Conservation (phyloP, 2,113 vertebrate genomes). For the Gadus chalcogrammus region DNA sequence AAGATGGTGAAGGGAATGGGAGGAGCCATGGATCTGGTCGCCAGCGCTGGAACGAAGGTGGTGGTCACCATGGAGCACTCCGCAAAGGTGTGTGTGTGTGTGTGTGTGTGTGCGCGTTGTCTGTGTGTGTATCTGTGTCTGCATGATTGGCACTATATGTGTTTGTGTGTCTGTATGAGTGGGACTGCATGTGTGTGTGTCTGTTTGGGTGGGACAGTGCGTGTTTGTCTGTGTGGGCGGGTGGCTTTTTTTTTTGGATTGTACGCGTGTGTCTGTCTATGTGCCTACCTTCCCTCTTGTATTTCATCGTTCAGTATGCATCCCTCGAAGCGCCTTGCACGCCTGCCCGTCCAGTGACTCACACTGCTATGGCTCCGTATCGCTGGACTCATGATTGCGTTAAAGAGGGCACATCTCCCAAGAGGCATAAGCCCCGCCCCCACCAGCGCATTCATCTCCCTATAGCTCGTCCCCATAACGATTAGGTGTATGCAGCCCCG, state of each 20-base stretch:
- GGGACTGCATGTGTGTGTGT: background rate
- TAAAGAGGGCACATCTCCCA: no score
- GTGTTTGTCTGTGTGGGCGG: background rate
- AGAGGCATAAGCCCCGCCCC: no score
- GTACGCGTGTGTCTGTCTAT: slow-evolving; percentile 12
- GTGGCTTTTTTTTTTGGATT: background rate
- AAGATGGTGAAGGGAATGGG: slow-evolving; percentile 99
- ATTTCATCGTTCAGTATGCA: no score
- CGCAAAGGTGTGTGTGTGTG: slow-evolving; percentile 81
- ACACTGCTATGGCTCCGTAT: no score
- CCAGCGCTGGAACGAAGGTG: slow-evolving; percentile 91
- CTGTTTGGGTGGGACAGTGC: background rate
- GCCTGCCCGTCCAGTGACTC: no score
- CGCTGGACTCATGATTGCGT: no score
- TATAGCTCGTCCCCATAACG: no score
- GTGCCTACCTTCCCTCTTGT: slow-evolving; percentile 2
- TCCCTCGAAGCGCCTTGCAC: no score
- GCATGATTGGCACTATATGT: background rate
- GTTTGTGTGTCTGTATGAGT: no score
- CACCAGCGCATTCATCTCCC: no score
- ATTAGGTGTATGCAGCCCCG: no score
- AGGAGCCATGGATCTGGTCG: slow-evolving; percentile 96
- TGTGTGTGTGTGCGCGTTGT: background rate
- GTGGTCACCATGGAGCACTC: slow-evolving; percentile 98
- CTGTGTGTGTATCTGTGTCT: slow-evolving; percentile 14